These are phyloP conservation scores for Drosophila acutilabella DNA, from an alignment of 2,888 invertebrate species.

Conservation along the genomic window DNA sequence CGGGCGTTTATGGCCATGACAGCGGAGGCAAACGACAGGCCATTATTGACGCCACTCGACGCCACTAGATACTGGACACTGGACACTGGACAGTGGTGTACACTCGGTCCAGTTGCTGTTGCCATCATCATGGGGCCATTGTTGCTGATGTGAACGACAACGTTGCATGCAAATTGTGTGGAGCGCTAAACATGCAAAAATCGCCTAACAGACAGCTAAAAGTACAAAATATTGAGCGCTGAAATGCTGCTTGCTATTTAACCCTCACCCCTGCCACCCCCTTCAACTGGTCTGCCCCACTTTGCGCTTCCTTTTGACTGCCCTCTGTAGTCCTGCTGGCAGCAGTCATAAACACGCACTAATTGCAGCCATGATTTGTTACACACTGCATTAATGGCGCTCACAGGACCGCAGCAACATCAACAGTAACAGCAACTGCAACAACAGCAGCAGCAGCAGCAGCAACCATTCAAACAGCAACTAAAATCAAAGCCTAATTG, in stretches of 20 bases:
- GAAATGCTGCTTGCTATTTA: conserved; percentile 62
- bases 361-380: conserved; percentile 81
- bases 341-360: conserved; percentile 82
- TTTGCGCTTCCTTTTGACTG: neutral
- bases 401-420: conserved; percentile 59
- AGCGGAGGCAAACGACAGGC: conserved; percentile 73
- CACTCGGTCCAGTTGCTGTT: conserved; percentile 20
- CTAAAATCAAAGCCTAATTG: conserved; percentile 77
- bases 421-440: conserved; percentile 39
- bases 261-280: neutral
- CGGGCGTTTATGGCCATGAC: conserved; percentile 77
- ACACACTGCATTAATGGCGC: conserved; percentile 76
- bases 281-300: neutral
- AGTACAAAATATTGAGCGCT: conserved; percentile 70
- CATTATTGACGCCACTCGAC: conserved; percentile 81
- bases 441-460: conserved; percentile 24
- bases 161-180: conserved; percentile 74
- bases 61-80: conserved; percentile 40
- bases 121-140: conserved; percentile 21
- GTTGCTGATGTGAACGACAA: conserved; percentile 36
- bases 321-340: conserved; percentile 39
- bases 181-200: conserved; percentile 60
- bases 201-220: conserved; percentile 51
- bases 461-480: conserved; percentile 61
- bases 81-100: conserved; percentile 22